Base-by-base conservation (phyloP, 2,888 invertebrate species). In the Pollenia labialis region DNA sequence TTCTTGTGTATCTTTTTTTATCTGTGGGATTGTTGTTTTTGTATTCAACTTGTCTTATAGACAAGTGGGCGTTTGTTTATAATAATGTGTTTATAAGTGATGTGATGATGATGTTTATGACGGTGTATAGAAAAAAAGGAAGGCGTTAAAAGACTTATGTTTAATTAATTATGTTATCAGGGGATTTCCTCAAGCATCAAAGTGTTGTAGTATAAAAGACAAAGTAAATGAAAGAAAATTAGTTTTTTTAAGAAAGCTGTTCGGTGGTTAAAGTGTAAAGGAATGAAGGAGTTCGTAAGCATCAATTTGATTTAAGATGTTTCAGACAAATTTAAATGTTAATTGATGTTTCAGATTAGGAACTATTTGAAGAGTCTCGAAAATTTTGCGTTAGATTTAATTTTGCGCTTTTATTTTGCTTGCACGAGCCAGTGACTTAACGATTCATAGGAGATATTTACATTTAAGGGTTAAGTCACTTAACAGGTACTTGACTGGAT, bases 71-170 rank as follows among this genome's bases (percentile, higher is more conserved):
- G 88, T 88, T 88, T 82, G 68, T 81, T 85, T 79, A 52, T 86
- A 66, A 84, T 88, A 77, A 86, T 85, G 88, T 87, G 89, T 86
- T 89, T 89, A 90, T 90, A 89, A 89, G 87, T 88, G 83, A 52
- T 54, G 71, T 40, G 69, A 46, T 58, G 74, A 64, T 68, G 56
- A 54, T 85, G 72, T 81, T 84, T 85, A 80, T 60, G 48, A 60
- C 54, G 40, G 23, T 50, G 46, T 23, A 69, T n/a, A 50, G 23
- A 71, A 71, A 68, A 81, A 84, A 76, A 60, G 58, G 52, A 64
- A 85, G 84, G 83, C 88, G 85, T 85, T 72, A 66, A 81, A 69
- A 79, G 77, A 74, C 75, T 79, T 87, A 88, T 84, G 71, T 81
- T 68, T 75, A 85, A 82, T 68, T 83, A 80, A 84, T 80, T 85